phyloP scores from a whole-genome alignment of 2,113 vertebrate species.

The Mastomys natalensis region DNA sequence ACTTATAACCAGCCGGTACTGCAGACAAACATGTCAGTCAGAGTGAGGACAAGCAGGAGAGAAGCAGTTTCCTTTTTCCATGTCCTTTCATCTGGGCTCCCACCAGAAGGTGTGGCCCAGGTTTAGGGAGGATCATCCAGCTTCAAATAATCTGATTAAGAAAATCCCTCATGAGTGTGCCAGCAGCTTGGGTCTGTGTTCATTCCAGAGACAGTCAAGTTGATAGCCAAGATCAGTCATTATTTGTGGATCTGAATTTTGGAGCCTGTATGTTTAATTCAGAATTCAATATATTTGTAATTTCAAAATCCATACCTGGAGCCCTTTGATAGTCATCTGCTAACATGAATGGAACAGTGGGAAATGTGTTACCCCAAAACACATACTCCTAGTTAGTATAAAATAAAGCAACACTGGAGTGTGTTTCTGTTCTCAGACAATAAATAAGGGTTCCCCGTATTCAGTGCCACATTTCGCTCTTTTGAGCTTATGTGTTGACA shows the following conservation, averaged over 20 bases:
- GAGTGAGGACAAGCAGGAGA: background rate
- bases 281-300: background rate
- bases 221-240: background rate
- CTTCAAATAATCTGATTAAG: background rate
- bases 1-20: background rate
- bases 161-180: background rate
- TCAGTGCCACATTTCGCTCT: background rate
- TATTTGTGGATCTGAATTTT: conserved; percentile 61
- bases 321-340: background rate
- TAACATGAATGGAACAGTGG: background rate
- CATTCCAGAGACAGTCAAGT: background rate
- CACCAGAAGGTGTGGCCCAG: background rate
- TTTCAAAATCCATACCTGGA: background rate
- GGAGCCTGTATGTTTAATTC: conserved; percentile 37
- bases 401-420: background rate
- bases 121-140: background rate
- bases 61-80: background rate
- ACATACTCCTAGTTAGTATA: background rate
- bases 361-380: background rate
- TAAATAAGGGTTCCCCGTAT: too few relatives aligned
- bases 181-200: background rate
- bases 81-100: background rate
- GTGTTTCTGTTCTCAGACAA: background rate
- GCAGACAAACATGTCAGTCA: background rate
- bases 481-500: background rate